Evolutionary conservation across 53 echinoderm and acorn worm genomes (phyloP), one percentile per base, ranked within the genome.

Genomic region (Pentamera pediparva): DNA sequence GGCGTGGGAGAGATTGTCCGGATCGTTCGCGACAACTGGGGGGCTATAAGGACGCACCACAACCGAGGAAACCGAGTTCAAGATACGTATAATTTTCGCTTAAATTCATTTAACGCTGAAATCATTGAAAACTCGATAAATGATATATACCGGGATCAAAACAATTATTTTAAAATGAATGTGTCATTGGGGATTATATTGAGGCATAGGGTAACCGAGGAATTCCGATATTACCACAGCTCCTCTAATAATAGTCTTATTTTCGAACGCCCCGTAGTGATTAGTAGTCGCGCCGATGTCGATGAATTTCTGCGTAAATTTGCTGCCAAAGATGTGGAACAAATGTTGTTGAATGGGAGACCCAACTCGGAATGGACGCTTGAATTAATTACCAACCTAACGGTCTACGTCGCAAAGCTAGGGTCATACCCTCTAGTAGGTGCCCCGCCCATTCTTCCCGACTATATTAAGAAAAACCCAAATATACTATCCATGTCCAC

Each of bases 331-430:
- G 61, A 61, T 12, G 29, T 61, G 32, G 61, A 26, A 30, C 29
- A 61, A 61, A 11, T 11, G 3, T 29, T 35, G 29, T 10, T 30
- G 4, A 13, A 4, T 3, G 51, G 52, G 37, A 32, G 72, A 10
- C 48, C 74, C 3, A 53, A 78, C 13, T 51, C 74, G 5, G 62
- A 62, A 33, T 79, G 85, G 85, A 38, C 38, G 0, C 28, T 79
- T 6, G 67, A 65, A n/a, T n/a, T 9, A 0, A 31, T 75, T 0
- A 67, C 61, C 1, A 86, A 81, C 17, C 15, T 86, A 2, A 65
- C 69, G 3, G 50, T 70, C 26, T 81, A 47, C 30, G 60, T 80
- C 12, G 75, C 37, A 24, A 80, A 79, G 21, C 28, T 77, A 33
- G 25, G n/a, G 2, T 9, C 35, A 0, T 65, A 52, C 35, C 61